Evolutionary conservation across 2,797 vertebrate species (phyloP).

Genomic region (Malurus splendens): DNA sequence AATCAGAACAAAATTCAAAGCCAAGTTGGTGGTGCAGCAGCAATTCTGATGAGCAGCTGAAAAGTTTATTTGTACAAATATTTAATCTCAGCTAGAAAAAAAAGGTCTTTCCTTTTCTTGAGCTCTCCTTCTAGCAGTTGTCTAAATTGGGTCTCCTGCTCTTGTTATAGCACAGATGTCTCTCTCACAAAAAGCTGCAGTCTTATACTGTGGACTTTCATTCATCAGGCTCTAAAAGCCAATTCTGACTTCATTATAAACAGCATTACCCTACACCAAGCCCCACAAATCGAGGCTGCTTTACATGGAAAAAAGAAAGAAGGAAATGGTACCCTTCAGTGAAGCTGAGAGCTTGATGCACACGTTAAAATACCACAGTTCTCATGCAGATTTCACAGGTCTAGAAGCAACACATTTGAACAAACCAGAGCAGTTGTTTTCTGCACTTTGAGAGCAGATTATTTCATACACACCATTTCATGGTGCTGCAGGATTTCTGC

Average conservation of each 20-base stretch:
- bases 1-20: conserved; percentile 63
- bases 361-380: background rate
- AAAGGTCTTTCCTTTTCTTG: conserved; percentile 60
- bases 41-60: conserved; percentile 67
- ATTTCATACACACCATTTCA: background rate
- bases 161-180: conserved; percentile 71
- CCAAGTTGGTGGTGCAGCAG: conserved; percentile 65
- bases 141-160: conserved; percentile 64
- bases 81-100: conserved; percentile 61
- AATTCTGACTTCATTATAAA: conserved; percentile 61
- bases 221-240: conserved; percentile 63
- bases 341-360: background rate
- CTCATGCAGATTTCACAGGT: background rate
- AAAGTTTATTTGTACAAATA: conserved; percentile 71
- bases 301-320: conserved; percentile 18
- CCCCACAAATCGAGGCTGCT: conserved; percentile 25
- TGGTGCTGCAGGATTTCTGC: background rate
- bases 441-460: background rate
- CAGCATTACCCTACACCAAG: conserved; percentile 55
- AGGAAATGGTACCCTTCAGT: background rate
- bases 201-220: conserved; percentile 65
- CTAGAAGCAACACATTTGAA: background rate
- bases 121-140: conserved; percentile 56
- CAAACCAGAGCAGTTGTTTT: background rate
- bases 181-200: conserved; percentile 69